A percentile compares a stretch with the other conserved stretches of the same genome.
Evolutionary conservation across 1,140 invertebrate species (phyloP).

Genomic region (Drosophila neocordata): DNA sequence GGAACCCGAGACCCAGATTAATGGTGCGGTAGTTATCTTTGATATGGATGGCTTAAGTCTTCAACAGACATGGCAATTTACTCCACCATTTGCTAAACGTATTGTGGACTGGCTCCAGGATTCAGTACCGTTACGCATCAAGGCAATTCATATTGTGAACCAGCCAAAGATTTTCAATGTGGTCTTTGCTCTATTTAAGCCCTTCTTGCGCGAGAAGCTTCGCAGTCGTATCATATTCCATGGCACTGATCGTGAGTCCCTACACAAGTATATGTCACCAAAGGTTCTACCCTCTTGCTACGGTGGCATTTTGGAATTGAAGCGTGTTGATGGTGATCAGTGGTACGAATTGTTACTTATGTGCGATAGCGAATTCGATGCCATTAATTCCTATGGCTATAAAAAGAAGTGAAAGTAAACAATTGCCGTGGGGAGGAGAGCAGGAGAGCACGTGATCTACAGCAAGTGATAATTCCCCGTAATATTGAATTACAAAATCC

Average conservation of each 20-base stretch:
- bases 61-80: slow-evolving; percentile 92
- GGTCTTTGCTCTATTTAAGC: slow-evolving; percentile 93
- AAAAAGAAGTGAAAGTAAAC: slow-evolving; percentile 84
- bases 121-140: slow-evolving; percentile 90
- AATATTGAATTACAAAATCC: slow-evolving; percentile 36
- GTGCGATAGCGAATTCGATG: slow-evolving; percentile 89
- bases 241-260: slow-evolving; percentile 90
- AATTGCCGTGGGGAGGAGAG: background rate
- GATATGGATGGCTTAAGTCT: slow-evolving; percentile 92
- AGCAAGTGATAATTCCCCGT: slow-evolving; percentile 64
- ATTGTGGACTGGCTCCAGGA: slow-evolving; percentile 92
- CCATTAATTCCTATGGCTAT: slow-evolving; percentile 90
- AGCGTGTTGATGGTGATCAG: slow-evolving; percentile 86
- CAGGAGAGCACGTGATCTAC: slow-evolving; percentile 11
- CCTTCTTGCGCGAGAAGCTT: slow-evolving; percentile 91
- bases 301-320: slow-evolving; percentile 89
- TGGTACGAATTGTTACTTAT: slow-evolving; percentile 89
- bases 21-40: slow-evolving; percentile 90
- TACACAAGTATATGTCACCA: slow-evolving; percentile 91
- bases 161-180: slow-evolving; percentile 95
- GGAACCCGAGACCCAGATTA: slow-evolving; percentile 90
- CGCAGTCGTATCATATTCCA: slow-evolving; percentile 91
- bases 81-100: slow-evolving; percentile 90
- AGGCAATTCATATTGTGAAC: slow-evolving; percentile 94
- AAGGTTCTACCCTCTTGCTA: slow-evolving; percentile 91